Base-by-base conservation (phyloP, 2,888 invertebrate species). In the Xylota sylvarum region DNA sequence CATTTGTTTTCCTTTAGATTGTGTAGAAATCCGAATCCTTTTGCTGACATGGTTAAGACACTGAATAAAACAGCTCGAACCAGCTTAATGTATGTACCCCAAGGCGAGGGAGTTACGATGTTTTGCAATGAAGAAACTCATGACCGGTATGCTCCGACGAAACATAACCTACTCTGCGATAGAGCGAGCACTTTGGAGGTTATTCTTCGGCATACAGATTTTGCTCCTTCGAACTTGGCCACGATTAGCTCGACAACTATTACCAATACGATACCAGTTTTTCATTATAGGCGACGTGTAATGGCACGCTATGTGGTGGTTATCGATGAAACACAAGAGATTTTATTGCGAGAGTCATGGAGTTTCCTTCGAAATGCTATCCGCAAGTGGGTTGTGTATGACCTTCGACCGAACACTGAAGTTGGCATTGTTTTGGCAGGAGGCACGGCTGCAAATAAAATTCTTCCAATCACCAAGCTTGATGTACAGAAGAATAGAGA, bases 61-160 rank as follows among this genome's bases (percentile, higher is more conserved):
- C 52, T 89, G 2, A 93, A 93, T 87, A 91, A 92, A 12, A 93
- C 93, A 65, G 93, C 94, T 0, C 90, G 93, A 17, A 93, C 93
- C 14, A 94, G 94, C 1, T 92, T 94, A 19, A 93, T 94, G 93
- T 94, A 94, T 88, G 93, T 93, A 0, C 92, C 94, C 0, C 93
- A 93, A 89, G 91, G 93, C 0, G 93, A 93, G 5, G 92, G 92
- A 88, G 93, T 95, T 10, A 93, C 93, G 5, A 93, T 94, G 90
- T 95, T 95, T 90, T 95, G 95, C 90, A 94, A 95, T 89, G 93
- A 94, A 46, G 93, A 93, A 19, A 94, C 92, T 43, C 95, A 95
- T 91, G 94, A 95, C 89, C 92, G 93, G 4, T 93, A 94, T 82
- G 94, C 95, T 0, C 95, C 95, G 0, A 95, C 95, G 23, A 95